Conservation (phyloP, 1,140 invertebrate genomes). For the Saxidomus purpurata region DNA sequence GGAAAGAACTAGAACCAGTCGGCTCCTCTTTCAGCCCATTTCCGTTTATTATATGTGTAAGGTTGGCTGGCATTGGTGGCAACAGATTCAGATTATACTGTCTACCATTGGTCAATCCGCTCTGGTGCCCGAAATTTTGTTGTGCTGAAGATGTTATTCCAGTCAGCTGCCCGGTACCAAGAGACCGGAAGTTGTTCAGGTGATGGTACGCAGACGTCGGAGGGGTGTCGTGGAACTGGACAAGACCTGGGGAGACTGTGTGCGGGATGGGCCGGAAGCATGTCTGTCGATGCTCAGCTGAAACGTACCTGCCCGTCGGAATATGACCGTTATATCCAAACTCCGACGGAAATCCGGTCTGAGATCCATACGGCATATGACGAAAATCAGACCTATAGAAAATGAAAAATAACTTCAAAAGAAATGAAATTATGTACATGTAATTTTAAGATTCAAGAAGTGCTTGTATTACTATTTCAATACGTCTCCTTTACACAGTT, state of each 20-base stretch:
- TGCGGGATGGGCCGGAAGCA: conserved; percentile 20
- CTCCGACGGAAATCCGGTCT: conserved; percentile 64
- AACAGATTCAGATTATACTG: not conserved
- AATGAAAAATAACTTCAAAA: not conserved
- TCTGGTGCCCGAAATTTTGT: not conserved
- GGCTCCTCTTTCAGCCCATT: not conserved
- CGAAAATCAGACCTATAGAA: conserved; percentile 68
- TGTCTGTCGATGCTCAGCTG: not conserved
- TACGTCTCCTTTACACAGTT: no score
- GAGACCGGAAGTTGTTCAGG: not conserved
- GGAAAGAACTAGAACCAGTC: not conserved
- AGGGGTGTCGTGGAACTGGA: not conserved
- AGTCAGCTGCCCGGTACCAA: not conserved
- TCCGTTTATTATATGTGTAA: not conserved
- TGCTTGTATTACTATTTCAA: no score
- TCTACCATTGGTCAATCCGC: conserved; percentile 6
- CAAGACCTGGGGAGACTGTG: not conserved
- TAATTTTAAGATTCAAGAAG: no score
- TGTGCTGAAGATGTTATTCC: not conserved
- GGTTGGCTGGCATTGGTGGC: not conserved
- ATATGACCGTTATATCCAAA: conserved; percentile 21
- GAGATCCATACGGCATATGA: conserved; percentile 62
- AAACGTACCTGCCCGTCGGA: not conserved
- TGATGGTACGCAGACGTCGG: not conserved
- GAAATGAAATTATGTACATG: not conserved